Base-by-base conservation (phyloP, 2,888 invertebrate species). In the Cantharis flavilabris region DNA sequence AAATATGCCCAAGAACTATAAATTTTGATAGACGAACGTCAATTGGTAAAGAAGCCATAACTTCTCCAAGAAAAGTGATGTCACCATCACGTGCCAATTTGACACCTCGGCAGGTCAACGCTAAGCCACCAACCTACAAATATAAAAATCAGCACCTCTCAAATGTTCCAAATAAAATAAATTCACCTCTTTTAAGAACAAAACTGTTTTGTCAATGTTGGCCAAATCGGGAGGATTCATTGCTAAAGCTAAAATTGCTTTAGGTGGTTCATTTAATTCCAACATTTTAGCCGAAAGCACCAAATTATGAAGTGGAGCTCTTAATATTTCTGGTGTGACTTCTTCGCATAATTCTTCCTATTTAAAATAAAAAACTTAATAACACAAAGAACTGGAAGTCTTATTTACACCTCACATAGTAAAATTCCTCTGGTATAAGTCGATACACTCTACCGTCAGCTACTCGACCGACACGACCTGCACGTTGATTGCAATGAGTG, bases 381-480 rank as follows among this genome's bases (percentile, higher is more conserved):
- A n/a, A 49, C n/a, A 49, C n/a, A 49, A n/a, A 4, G 7, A 7
- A 49, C 49, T n/a, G 9, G 5, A n/a, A 49, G 7, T 9, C 13
- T 7, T n/a, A 49, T n/a, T 49, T 49, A 49, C n/a, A 28, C 81
- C 85, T 85, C 88, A 91, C 91, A 13, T 90, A 87, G 86, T 94
- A 97, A 85, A 95, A 94, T 26, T 86, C 83, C 80, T 91, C 89
- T 0, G 92, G 89, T 0, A 97, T 92, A 80, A 97, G 90, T 73
- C 98, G 90, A 88, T 97, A 98, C 4, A 97, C 96, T 82, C 96
- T 90, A 0, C 96, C 98, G 84, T 94, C 93, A 74, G 94, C 91
- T 9, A 97, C 94, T 82, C 98, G 92, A 1, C 98, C 98, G 73
- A 96, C 96, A 79, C 98, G 93, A 1, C 98, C 98, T 67, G 94